Percentiles rank a stretch among this genome's conserved stretches.
phyloP scores from a whole-genome alignment of 2,113 vertebrate species.

The Dasyprocta punctata region DNA sequence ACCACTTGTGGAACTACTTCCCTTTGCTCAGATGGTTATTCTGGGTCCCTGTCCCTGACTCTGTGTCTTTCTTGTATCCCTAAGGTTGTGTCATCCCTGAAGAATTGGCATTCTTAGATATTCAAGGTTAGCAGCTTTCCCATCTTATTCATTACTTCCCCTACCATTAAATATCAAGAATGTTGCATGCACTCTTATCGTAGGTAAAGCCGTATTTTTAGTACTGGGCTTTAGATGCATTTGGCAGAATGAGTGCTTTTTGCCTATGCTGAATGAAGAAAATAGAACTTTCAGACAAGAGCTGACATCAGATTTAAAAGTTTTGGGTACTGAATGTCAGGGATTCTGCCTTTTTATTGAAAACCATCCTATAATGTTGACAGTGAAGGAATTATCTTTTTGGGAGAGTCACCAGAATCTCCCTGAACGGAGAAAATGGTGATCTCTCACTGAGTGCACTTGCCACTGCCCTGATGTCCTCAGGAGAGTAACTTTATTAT shows the following conservation, averaged over 20 bases:
- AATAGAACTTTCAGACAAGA: background rate
- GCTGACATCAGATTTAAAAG: background rate
- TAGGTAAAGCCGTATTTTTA: background rate
- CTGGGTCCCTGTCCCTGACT: background rate
- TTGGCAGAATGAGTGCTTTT: slow-evolving; percentile 16
- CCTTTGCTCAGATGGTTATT: background rate
- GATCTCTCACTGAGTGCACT: background rate
- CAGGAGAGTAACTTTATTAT: background rate
- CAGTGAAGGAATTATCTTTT: background rate
- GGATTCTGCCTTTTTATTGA: background rate
- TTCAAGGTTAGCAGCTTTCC: background rate
- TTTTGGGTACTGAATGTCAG: background rate
- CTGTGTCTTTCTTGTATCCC: background rate
- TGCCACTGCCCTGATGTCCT: background rate
- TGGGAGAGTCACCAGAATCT: background rate
- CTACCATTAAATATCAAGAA: background rate
- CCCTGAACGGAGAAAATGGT: background rate
- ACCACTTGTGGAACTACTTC: background rate
- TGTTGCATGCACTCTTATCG: background rate
- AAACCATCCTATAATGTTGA: background rate
- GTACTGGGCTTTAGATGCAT: background rate
- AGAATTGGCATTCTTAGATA: slow-evolving; percentile 12
- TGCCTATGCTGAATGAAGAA: background rate
- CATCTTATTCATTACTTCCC: too few species aligned
- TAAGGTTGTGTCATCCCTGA: background rate